Base-by-base conservation (phyloP, 2,797 vertebrate species). In the Cuculus canorus region DNA sequence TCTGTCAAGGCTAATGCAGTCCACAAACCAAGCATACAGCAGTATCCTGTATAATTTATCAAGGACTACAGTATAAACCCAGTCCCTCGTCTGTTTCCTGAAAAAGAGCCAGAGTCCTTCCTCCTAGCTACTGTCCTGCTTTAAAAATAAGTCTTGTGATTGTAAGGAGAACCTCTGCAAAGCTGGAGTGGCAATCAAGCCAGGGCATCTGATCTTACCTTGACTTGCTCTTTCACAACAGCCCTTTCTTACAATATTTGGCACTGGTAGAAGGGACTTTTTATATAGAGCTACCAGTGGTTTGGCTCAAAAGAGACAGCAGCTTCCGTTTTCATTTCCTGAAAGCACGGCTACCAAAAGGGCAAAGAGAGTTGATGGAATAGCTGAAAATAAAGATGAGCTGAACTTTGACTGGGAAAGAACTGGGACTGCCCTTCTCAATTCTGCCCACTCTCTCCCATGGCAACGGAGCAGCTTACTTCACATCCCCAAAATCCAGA, bases 71-170 rank as follows among this genome's bases (percentile, higher is more conserved):
- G 35, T 33, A 59, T 28, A 6, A 90, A 28, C 28, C 35, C 66
- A 48, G n/a, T 68, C 33, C 37, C 94, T 63, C 88, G 76, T 90
- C 75, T 94, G 90, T 91, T 94, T 93, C 88, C 90, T 93, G 90
- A 94, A 82, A 91, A 85, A 0, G 1, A 75, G 35, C 52, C 65
- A 39, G 33, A 85, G 32, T 77, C 65, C 69, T 70, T 88, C 78
- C 47, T 95, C 37, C 70, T 43, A 76, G 41, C 63, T 82, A 53
- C 88, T 45, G 37, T 54, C 68, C 64, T 82, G 54, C 33, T 85
- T 79, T 80, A 83, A 53, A 93, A 90, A 70, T 56, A 88, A 77
- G 28, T 5, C 13, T 66, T 53, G 27, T 1, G 3, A 56, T 54
- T 69, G 5, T 56, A 64, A 88, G 60, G 35, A 77, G 23, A 69